Percentiles rank a stretch among this genome's conserved stretches.
phyloP scores from a whole-genome alignment of 2,113 vertebrate genomes.

The Psittacara wagleri region DNA sequence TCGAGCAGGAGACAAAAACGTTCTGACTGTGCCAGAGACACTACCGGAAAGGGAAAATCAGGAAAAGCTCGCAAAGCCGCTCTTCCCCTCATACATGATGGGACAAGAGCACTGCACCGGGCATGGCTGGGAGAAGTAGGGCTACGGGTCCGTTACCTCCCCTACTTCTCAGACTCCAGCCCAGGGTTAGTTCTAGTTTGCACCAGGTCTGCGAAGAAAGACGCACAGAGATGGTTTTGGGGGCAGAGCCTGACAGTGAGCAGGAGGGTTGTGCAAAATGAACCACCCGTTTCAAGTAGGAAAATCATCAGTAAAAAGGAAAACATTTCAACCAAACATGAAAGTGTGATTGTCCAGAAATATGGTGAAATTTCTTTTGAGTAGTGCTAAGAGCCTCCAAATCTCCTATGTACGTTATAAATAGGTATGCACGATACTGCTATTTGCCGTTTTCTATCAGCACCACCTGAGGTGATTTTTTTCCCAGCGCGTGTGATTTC shows the following conservation, averaged over 20 bases:
- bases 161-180: background rate
- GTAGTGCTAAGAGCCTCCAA: background rate
- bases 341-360: background rate
- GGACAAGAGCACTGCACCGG: background rate
- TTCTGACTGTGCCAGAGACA: background rate
- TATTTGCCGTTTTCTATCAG: background rate
- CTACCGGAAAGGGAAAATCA: background rate
- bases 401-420: background rate
- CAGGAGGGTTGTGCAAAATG: background rate
- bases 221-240: background rate
- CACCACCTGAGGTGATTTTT: background rate
- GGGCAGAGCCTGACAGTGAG: background rate
- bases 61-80: background rate
- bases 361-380: background rate
- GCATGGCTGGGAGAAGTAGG: background rate
- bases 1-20: background rate
- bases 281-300: background rate
- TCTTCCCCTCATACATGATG: background rate
- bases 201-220: background rate
- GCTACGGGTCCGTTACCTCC: background rate
- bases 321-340: background rate
- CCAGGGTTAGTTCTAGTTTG: background rate
- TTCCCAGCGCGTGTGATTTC: background rate
- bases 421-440: background rate
- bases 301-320: background rate